These are phyloP conservation scores for Himalopsyche tibetana DNA, from an alignment of 2,888 invertebrate genomes.

Conservation along the genomic window DNA sequence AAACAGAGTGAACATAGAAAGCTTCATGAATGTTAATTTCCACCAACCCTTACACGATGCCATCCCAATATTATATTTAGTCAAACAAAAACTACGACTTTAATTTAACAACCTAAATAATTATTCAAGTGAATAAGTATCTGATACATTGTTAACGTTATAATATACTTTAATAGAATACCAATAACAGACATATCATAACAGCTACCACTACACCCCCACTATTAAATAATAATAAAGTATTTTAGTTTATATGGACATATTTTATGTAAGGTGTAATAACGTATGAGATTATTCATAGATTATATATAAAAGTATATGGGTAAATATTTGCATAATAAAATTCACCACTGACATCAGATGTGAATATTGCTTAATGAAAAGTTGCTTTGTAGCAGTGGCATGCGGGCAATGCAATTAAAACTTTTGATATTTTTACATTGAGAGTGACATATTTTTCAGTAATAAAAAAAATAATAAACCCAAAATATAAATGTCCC, in stretches of 20 bases:
- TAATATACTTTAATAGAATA: not conserved
- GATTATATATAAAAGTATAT: not conserved
- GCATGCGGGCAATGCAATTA: not conserved
- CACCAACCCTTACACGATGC: too few relatives aligned
- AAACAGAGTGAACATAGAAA: too few relatives aligned
- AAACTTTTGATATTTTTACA: too few relatives aligned
- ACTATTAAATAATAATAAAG: not conserved
- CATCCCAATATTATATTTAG: too few relatives aligned
- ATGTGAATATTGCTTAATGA: not conserved
- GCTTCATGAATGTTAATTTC: too few relatives aligned
- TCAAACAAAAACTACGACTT: too few relatives aligned
- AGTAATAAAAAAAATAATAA: too few relatives aligned
- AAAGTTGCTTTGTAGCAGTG: not conserved
- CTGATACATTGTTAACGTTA: too few relatives aligned
- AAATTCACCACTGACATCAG: not conserved
- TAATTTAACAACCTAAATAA: too few relatives aligned
- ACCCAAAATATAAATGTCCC: too few relatives aligned
- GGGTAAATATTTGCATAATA: not conserved
- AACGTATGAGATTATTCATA: not conserved
- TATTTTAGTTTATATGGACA: not conserved
- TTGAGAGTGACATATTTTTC: too few relatives aligned
- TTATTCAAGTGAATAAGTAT: too few relatives aligned
- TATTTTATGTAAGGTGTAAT: not conserved
- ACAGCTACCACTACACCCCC: not conserved
- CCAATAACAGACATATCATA: not conserved